A percentile compares a stretch with the other conserved stretches of the same genome.
phyloP scores from a whole-genome alignment of 2,113 vertebrate genomes.

The Nerophis ophidion region DNA sequence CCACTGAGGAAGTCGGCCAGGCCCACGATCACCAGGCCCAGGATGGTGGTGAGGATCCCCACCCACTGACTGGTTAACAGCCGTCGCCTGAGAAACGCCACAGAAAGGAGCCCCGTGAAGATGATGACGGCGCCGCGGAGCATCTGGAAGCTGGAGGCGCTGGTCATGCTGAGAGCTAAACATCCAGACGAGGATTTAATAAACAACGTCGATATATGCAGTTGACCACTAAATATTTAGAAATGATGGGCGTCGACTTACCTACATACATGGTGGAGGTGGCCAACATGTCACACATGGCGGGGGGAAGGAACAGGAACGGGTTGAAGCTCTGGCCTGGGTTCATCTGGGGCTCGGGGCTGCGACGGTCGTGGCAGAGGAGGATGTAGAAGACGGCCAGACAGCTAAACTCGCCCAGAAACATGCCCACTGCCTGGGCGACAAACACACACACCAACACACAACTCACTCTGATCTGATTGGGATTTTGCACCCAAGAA shows the following conservation, averaged over 20 bases:
- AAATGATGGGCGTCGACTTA: constrained; percentile 59
- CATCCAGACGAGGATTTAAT: not conserved
- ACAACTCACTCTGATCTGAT: not conserved
- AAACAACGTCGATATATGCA: not conserved
- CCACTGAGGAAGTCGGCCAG: constrained; percentile 78
- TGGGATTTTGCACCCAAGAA: not conserved
- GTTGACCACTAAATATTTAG: not conserved
- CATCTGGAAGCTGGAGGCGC: constrained; percentile 97
- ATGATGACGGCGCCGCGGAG: constrained; percentile 87
- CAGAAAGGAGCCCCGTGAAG: constrained; percentile 88
- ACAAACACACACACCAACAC: rapidly evolving
- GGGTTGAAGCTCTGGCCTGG: constrained; percentile 76
- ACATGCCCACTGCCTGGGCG: constrained; percentile 86
- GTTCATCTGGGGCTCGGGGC: constrained; percentile 66
- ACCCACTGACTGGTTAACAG: constrained; percentile 81
- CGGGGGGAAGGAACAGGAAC: constrained; percentile 84
- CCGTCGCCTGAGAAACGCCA: constrained; percentile 82
- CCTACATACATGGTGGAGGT: constrained; percentile 95
- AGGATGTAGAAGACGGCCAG: constrained; percentile 81
- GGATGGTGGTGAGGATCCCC: constrained; percentile 85
- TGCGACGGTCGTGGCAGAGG: constrained; percentile 65
- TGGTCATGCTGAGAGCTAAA: constrained; percentile 90
- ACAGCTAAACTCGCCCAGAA: constrained; percentile 86
- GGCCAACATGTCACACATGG: constrained; percentile 88
- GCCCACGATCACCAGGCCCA: constrained; percentile 85